Conservation (phyloP, 1,140 invertebrate genomes). For the Heliothis virescens region DNA sequence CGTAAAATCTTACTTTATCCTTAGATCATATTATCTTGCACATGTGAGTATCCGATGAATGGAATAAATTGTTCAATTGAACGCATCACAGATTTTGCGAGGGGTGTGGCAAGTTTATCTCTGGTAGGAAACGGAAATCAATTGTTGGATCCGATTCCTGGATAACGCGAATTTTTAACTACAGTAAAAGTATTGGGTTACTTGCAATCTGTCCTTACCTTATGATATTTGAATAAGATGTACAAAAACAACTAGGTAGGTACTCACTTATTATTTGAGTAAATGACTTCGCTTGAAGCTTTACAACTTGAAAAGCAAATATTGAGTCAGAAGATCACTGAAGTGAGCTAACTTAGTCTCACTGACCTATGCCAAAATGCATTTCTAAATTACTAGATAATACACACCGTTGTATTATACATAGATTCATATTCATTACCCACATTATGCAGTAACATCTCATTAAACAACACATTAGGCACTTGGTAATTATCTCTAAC, state of each 20-base stretch:
- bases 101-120: conserved; percentile 78
- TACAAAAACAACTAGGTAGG: too few species aligned
- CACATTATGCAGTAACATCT: too few species aligned
- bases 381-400: too few species aligned
- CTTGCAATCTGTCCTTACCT: conserved; percentile 57
- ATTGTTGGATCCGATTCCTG: conserved; percentile 71
- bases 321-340: too few species aligned
- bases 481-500: not conserved
- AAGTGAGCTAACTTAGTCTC: too few species aligned
- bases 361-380: too few species aligned
- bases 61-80: conserved; percentile 52
- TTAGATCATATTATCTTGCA: conserved; percentile 20
- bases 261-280: too few species aligned
- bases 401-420: too few species aligned
- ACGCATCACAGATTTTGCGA: conserved; percentile 49
- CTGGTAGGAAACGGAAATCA: conserved; percentile 79
- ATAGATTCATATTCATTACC: too few species aligned
- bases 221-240: conserved; percentile 21
- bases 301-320: too few species aligned
- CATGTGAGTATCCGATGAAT: conserved; percentile 48
- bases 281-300: too few species aligned
- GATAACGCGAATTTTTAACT: conserved; percentile 63
- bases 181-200: conserved; percentile 72
- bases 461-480: not conserved
- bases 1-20: conserved; percentile 14